Evolutionary conservation across 2,113 vertebrate genomes (phyloP), one percentile per base, ranked within the genome.

Genomic region (Lichenostomus cassidix): DNA sequence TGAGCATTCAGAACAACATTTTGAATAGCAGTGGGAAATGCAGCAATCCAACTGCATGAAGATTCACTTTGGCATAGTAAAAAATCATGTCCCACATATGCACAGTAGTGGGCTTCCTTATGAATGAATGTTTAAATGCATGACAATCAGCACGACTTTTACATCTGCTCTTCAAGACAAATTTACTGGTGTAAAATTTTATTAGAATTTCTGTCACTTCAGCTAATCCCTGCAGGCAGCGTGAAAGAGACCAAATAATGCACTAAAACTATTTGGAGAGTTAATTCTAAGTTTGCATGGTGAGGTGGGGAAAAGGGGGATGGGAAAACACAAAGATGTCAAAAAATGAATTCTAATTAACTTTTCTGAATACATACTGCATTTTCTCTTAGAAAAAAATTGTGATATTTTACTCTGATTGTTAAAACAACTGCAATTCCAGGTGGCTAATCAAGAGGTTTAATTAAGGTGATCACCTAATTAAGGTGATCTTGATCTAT

Each of bases 1-100:
- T 74, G 85, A 92, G 87, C 91, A 78, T 90, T 96, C 91, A 98
- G 95, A 96, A 88, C 87, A 95, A 75, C 60, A 71, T 96, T 97
- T 96, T 92, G 94, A 97, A 76, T 74, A 97, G 91, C 97, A 95
- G 93, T 67, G 39, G 97, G 97, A 97, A 97, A 97, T 96, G 92
- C 94, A 97, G 97, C 95, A 97, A 96, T 96, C 95, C 96, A 97
- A 78, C 77, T 96, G 94, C 96, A 88, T 42, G 88, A 92, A 93
- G 95, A 94, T 94, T 95, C 0, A 0, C 80, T 94, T 95, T 92
- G 91, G 94, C 97, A 94, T 71, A 92, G 95, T 81, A 89, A 95
- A 95, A 78, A 76, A 81, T 92, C 69, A 58, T 79, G 83, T 81
- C 86, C 93, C 94, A 80, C 69, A 50, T 44, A 67, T 29, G 64